phyloP scores from a whole-genome alignment of 2,797 vertebrate species.

The Petrocephalus sullivani region DNA sequence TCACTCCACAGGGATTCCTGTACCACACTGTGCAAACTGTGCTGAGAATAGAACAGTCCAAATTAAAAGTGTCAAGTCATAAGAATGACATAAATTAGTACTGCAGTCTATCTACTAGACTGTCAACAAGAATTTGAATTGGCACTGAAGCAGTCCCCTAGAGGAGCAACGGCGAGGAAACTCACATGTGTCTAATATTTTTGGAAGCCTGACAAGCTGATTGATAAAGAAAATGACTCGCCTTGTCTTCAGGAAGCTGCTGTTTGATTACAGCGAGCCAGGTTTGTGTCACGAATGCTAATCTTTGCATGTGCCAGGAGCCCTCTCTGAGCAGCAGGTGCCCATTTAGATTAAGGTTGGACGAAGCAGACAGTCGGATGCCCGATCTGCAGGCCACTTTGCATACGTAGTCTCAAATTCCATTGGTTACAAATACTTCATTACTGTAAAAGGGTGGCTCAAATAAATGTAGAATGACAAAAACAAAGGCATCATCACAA shows the following conservation, averaged over 20 bases:
- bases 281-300: background rate
- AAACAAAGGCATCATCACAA: background rate
- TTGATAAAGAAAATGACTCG: background rate
- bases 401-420: background rate
- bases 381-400: background rate
- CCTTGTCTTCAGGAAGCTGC: background rate
- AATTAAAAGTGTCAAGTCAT: conserved; percentile 4
- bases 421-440: background rate
- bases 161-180: background rate
- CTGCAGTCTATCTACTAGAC: background rate
- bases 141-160: background rate
- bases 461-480: background rate
- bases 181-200: background rate
- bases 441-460: background rate
- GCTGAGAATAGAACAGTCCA: background rate
- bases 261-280: background rate
- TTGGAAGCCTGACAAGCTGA: background rate
- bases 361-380: background rate
- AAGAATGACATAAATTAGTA: background rate
- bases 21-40: background rate
- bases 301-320: background rate
- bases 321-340: background rate
- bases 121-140: background rate
- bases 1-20: background rate
- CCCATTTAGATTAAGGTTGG: background rate